Evolutionary conservation across 2,888 invertebrate species (phyloP).

Genomic region (Chaitophorus viminalis): DNA sequence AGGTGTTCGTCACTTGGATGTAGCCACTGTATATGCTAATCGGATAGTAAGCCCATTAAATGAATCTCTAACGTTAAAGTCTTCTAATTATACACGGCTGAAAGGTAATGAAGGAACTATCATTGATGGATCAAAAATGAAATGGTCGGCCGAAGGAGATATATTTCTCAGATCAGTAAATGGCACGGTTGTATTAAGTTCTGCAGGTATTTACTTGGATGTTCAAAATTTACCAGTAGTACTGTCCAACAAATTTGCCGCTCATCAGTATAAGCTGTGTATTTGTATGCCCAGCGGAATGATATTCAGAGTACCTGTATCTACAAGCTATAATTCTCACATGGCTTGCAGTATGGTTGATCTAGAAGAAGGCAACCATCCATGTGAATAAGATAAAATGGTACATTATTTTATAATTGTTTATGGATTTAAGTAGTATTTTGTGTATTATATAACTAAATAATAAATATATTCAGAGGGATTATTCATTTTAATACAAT

Average conservation of each 20-base stretch:
- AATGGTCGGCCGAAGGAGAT: constrained; percentile 82
- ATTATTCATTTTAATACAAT: no score
- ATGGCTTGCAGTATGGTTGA: constrained; percentile 65
- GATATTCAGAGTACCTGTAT: constrained; percentile 80
- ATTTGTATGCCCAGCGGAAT: constrained; percentile 91
- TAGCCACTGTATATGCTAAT: constrained; percentile 74
- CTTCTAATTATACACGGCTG: constrained; percentile 76
- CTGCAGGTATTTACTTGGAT: constrained; percentile 42
- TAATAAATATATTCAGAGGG: no score
- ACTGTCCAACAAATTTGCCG: constrained; percentile 36
- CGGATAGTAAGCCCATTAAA: constrained; percentile 80
- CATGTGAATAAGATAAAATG: constrained; percentile 62
- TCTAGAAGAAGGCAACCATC: constrained; percentile 63
- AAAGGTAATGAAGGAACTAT: constrained; percentile 82
- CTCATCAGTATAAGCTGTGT: constrained; percentile 82
- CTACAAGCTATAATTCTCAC: constrained; percentile 69
- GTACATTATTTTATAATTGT: neutral
- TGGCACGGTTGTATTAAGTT: constrained; percentile 66
- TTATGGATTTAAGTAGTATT: neutral
- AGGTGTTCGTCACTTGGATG: constrained; percentile 69
- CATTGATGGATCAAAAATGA: constrained; percentile 78
- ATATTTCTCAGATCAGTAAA: constrained; percentile 80
- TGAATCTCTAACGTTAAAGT: constrained; percentile 75
- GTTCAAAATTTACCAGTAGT: constrained; percentile 60
- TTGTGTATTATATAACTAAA: neutral